Conservation (phyloP, 1,140 invertebrate genomes). For the Dolichoris vasculosae region DNA sequence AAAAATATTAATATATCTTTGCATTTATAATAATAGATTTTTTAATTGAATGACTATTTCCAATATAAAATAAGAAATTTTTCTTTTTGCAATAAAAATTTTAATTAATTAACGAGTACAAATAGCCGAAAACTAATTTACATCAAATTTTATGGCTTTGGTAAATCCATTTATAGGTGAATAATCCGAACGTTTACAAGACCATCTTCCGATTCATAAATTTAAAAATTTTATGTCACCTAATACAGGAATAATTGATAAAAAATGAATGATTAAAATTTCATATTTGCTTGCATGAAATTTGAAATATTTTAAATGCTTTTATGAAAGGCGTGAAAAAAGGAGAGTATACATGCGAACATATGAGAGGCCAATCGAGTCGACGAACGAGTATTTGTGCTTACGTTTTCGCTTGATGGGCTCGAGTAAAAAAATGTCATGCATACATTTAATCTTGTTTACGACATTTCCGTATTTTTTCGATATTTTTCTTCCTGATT, state of each 20-base stretch:
- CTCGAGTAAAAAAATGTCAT: slow-evolving; percentile 9
- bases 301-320: too few species aligned
- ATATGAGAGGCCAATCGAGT: background rate
- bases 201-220: background rate
- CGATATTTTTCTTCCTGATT: background rate
- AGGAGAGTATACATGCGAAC: background rate
- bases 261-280: background rate
- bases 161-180: background rate
- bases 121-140: background rate
- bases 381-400: slow-evolving; percentile 7
- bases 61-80: background rate
- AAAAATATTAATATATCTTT: background rate
- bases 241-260: background rate
- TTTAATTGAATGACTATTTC: background rate
- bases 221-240: background rate
- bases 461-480: slow-evolving; percentile 16
- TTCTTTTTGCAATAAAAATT: background rate
- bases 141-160: background rate
- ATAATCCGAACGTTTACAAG: background rate
- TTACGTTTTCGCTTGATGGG: background rate
- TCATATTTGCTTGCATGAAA: background rate
- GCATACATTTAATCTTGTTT: slow-evolving; percentile 17
- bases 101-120: background rate
- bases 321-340: slow-evolving; percentile 13
- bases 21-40: background rate